Evolutionary conservation across 2,888 invertebrate genomes (phyloP).

Genomic region (Drosophila maculinotata): DNA sequence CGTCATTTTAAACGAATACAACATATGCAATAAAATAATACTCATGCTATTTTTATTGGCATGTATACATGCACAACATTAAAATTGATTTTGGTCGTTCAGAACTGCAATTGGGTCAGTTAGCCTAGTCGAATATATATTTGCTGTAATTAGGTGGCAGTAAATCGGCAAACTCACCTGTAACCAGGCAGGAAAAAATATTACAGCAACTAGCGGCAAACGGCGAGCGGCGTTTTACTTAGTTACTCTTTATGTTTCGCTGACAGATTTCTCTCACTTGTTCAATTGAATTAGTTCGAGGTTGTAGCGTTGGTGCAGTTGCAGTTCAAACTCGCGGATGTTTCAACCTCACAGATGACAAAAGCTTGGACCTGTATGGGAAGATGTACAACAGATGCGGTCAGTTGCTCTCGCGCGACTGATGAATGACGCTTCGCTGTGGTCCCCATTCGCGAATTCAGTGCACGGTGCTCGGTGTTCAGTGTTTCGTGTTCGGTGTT

Average conservation of each 20-base stretch:
- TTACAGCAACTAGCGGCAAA: constrained; percentile 9
- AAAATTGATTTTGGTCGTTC: constrained; percentile 40
- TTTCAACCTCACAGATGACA: constrained; percentile 5
- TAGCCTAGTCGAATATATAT: constrained; percentile 7
- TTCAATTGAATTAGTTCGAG: constrained; percentile 21
- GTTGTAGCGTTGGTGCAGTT: constrained; percentile 16
- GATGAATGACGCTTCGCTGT: constrained; percentile 46
- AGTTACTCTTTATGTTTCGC: constrained; percentile 1
- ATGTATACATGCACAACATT: background rate
- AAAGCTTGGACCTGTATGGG: background rate
- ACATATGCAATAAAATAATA: too few relatives aligned
- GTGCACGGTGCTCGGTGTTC: constrained; percentile 17
- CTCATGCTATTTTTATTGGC: too few relatives aligned
- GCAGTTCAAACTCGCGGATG: constrained; percentile 27
- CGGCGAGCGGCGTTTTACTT: constrained; percentile 13
- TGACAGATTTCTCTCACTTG: constrained; percentile 26
- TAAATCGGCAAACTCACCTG: constrained; percentile 46
- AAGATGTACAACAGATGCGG: constrained; percentile 48
- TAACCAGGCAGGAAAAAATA: constrained; percentile 44
- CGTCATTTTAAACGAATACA: too few relatives aligned
- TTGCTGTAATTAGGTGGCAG: constrained; percentile 13
- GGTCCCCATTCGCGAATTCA: constrained; percentile 28
- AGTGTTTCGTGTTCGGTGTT: constrained; percentile 17
- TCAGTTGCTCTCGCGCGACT: constrained; percentile 71
- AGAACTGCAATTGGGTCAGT: constrained; percentile 51